Conservation (phyloP, 2,113 vertebrate genomes). For the Bubo scandiacus region DNA sequence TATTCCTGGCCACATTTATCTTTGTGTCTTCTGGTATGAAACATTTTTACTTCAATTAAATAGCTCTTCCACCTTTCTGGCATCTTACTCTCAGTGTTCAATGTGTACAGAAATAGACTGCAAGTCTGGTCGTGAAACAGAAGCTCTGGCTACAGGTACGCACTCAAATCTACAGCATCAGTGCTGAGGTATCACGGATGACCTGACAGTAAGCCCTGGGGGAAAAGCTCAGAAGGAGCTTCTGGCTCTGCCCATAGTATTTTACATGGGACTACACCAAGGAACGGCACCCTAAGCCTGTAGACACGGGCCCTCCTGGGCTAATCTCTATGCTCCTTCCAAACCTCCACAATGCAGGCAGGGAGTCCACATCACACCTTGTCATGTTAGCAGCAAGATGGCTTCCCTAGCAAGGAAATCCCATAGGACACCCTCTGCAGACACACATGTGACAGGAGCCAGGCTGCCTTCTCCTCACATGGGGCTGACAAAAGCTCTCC, state of each 20-base stretch:
- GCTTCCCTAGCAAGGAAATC: background rate
- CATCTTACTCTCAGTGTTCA: background rate
- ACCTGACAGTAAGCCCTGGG: background rate
- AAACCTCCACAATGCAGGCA: background rate
- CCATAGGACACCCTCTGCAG: background rate
- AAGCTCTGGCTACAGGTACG: background rate
- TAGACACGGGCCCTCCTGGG: rapidly evolving
- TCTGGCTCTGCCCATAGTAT: background rate
- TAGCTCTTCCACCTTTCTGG: background rate
- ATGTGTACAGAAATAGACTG: background rate
- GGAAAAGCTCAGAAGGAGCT: background rate
- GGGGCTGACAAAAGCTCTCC: background rate
- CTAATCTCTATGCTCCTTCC: background rate
- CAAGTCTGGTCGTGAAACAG: background rate
- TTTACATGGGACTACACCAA: background rate
- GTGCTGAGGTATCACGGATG: background rate
- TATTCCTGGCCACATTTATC: background rate
- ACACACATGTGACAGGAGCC: background rate
- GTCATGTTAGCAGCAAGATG: background rate
- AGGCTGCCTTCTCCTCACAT: background rate
- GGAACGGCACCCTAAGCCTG: background rate
- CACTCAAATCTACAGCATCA: background rate
- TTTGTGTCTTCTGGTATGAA: constrained; percentile 16
- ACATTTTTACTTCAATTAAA: constrained; percentile 12
- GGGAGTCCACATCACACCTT: background rate